These are phyloP conservation scores for Tetraneura akinire DNA, from an alignment of 1,140 invertebrate genomes.

Conservation along the genomic window DNA sequence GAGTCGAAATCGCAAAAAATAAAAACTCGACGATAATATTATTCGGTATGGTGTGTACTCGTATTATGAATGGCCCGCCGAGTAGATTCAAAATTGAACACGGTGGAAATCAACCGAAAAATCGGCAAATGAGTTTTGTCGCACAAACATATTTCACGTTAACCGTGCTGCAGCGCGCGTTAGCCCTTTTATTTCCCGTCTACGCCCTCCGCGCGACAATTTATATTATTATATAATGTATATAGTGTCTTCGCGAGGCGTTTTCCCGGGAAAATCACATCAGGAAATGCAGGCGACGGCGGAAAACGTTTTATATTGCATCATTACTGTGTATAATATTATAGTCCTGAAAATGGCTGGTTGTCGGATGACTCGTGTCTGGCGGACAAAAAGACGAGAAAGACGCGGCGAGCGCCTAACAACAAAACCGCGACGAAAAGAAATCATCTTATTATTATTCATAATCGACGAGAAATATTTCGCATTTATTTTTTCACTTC, in stretches of 20 bases:
- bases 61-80: no score
- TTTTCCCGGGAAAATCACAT: constrained; percentile 23
- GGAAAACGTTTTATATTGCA: constrained; percentile 43
- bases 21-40: no score
- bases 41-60: no score
- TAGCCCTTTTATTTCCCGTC: not conserved
- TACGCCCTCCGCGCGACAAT: not conserved
- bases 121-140: constrained; percentile 50
- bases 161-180: constrained; percentile 2
- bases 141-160: constrained; percentile 47
- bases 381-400: not conserved
- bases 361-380: not conserved
- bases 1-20: no score
- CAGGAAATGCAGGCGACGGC: constrained; percentile 23
- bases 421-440: not conserved
- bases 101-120: constrained; percentile 49
- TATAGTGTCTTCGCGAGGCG: not conserved
- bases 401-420: not conserved
- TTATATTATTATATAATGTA: no score
- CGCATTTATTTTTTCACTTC: no score
- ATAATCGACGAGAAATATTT: not conserved
- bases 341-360: not conserved
- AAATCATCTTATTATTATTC: constrained; percentile 12
- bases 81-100: constrained; percentile 36
- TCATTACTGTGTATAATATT: constrained; percentile 6